These are phyloP conservation scores for Calliphora vicina DNA, from an alignment of 1,140 invertebrate genomes.

Conservation along the genomic window DNA sequence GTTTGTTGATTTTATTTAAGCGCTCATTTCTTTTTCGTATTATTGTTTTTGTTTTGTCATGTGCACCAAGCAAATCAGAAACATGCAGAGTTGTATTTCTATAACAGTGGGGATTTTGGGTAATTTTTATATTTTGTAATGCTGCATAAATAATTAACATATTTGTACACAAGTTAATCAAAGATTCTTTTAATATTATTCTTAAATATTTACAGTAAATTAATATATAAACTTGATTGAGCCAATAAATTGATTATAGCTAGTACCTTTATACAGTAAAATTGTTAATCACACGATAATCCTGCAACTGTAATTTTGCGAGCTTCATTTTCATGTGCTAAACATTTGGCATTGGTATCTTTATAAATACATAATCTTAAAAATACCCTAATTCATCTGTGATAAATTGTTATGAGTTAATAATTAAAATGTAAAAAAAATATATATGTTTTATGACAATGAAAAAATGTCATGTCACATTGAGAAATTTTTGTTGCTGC, in stretches of 20 bases:
- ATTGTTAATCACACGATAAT: too few relatives aligned
- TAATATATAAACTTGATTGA: too few relatives aligned
- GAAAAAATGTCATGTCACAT: neutral
- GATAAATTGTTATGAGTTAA: neutral
- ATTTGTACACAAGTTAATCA: too few relatives aligned
- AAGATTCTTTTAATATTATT: too few relatives aligned
- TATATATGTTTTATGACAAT: neutral
- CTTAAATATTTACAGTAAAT: too few relatives aligned
- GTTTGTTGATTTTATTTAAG: neutral
- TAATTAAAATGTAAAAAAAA: neutral
- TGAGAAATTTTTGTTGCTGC: neutral
- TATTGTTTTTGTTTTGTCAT: slow-evolving; percentile 1
- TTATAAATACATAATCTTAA: neutral
- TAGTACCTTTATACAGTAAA: too few relatives aligned
- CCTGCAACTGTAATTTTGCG: too few relatives aligned
- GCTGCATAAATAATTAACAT: too few relatives aligned
- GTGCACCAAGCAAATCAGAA: neutral
- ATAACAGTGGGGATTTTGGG: neutral
- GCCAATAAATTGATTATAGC: too few relatives aligned
- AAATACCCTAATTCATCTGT: neutral
- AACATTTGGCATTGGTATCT: neutral
- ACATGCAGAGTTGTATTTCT: neutral
- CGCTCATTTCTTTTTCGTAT: neutral
- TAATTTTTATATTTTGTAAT: neutral
- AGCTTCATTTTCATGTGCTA: too few relatives aligned